These are phyloP conservation scores for Stomatorhinus walkeri DNA, from an alignment of 2,797 vertebrate genomes.

Conservation along the genomic window DNA sequence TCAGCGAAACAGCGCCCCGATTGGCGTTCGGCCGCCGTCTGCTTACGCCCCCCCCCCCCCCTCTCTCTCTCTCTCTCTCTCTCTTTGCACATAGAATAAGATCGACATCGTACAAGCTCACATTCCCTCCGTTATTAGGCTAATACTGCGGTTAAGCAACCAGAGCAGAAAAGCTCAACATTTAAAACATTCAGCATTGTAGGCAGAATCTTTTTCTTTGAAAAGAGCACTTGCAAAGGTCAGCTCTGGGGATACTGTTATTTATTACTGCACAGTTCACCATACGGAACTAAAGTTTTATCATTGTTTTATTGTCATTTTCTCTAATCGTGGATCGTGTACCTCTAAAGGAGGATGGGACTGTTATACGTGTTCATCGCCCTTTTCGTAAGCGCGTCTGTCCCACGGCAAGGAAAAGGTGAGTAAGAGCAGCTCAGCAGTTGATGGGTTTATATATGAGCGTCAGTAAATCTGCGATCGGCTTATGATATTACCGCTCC, in stretches of 20 bases:
- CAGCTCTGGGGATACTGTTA: constrained; percentile 44
- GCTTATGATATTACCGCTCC: background rate
- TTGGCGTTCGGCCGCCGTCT: constrained; percentile 39
- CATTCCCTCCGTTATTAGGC: constrained; percentile 48
- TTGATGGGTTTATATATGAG: constrained; percentile 20
- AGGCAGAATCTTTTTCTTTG: background rate
- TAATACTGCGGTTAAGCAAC: constrained; percentile 54
- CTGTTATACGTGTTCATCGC: constrained; percentile 57
- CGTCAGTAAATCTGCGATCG: background rate
- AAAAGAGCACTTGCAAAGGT: constrained; percentile 44
- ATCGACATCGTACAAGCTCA: constrained; percentile 42
- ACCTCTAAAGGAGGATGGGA: constrained; percentile 59
- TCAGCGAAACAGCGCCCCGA: constrained; percentile 52
- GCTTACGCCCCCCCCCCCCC: constrained; percentile 34
- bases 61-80: constrained; percentile 36
- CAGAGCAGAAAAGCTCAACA: constrained; percentile 30
- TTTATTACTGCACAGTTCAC: constrained; percentile 25
- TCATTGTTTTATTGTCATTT: constrained; percentile 36
- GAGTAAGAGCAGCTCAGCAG: constrained; percentile 45
- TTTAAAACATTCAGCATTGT: background rate
- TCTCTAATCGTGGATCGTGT: constrained; percentile 54
- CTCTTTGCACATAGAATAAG: constrained; percentile 31
- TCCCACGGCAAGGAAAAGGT: constrained; percentile 64
- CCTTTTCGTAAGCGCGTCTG: constrained; percentile 61
- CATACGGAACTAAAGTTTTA: constrained; percentile 52